Evolutionary conservation across 2,113 vertebrate species (phyloP), one percentile per base, ranked within the genome.

Genomic region (Rhinolophus sinicus): DNA sequence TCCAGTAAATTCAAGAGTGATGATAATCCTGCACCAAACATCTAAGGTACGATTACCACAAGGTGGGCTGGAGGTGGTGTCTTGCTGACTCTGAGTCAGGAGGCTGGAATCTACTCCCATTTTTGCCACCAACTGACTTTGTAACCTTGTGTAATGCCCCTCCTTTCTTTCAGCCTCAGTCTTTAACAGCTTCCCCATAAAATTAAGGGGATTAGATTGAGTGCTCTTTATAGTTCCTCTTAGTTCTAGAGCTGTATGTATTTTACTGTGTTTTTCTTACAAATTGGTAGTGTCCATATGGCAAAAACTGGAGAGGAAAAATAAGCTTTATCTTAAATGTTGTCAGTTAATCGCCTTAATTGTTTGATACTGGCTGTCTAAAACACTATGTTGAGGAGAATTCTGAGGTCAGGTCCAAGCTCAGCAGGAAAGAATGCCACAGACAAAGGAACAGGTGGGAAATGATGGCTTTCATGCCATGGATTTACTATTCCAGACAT

Each of bases 221-320:
- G 22, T 78, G 30, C 30, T 87, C 22, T 73, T 88, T 44, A 62
- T 35, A 21, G 26, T 58, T 62, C 24, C 30, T 82, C 87, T 86
- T 26, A 44, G 19, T 30, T 92, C 15, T 75, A 90, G 35, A 47
- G 38, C 22, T 80, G 2, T 56, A 70, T 84, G 35, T 30, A 92
- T 90, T 90, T 93, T 88, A 94, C 67, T 67, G 28, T 30, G 33
- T 52, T 87, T 94, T 84, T 95, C 64, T 96, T 95, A 88, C 18
- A 90, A 83, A 80, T 73, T 69, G 58, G 88, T 93, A 14, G 5
- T 83, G 24, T 92, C 33, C 15, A 88, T 47, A 54, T 30, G 19
- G 47, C 22, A 92, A 92, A 95, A 76, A 86, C 75, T 70, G 93
- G 26, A 62, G 35, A 93, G 22, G 22, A 47, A 82, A 94, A 86